Conservation (phyloP, 2,888 invertebrate species). For the Enchytraeus crypticus region DNA sequence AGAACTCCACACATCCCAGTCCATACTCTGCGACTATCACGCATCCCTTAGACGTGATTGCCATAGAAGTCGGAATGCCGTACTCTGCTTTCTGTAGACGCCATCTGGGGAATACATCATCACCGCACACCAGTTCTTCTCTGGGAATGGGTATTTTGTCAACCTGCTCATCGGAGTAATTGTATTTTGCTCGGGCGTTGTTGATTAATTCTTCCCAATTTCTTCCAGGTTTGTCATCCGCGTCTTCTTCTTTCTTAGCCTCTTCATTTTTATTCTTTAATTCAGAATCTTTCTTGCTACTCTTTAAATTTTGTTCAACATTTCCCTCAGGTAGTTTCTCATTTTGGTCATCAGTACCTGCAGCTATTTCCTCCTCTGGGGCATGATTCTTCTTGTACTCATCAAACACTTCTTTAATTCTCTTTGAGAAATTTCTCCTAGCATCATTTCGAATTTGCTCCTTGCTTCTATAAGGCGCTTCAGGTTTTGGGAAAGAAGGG, state of each 20-base stretch:
- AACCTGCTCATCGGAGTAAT: background rate
- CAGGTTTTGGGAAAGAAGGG: too few species aligned
- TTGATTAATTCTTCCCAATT: constrained; percentile 7
- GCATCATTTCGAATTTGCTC: background rate
- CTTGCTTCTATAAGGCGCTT: too few species aligned
- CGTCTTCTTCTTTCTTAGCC: background rate
- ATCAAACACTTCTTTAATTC: background rate
- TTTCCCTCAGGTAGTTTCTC: too few species aligned
- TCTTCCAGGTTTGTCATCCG: background rate
- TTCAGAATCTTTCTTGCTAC: too few species aligned
- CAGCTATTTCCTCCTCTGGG: too few species aligned
- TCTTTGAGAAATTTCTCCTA: background rate
- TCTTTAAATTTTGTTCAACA: too few species aligned
- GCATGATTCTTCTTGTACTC: background rate
- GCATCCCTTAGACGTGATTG: constrained; percentile 10
- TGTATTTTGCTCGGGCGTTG: background rate
- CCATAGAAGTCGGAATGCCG: constrained; percentile 19
- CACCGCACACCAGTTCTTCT: background rate
- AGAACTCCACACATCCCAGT: constrained; percentile 16
- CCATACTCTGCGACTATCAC: constrained; percentile 22
- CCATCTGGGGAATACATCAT: constrained; percentile 9
- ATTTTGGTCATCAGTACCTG: too few species aligned
- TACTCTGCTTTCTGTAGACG: constrained; percentile 15
- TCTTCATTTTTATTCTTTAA: too few species aligned
- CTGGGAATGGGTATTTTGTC: background rate